Evolutionary conservation across 2,888 invertebrate genomes (phyloP), one percentile per base, ranked within the genome.

Genomic region (Amphipyra tragopoginis): DNA sequence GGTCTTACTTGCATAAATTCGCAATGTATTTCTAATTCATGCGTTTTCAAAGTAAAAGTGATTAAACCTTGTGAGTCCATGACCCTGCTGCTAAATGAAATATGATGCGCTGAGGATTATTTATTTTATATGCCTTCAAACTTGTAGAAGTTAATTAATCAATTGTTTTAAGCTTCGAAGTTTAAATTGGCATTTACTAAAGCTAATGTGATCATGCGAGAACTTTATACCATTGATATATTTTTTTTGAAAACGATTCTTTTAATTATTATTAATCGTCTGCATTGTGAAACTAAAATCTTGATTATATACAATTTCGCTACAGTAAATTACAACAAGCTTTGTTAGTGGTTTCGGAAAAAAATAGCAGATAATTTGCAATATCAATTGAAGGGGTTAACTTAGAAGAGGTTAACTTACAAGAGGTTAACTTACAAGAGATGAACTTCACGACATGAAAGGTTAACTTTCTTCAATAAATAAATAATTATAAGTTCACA

Each of bases 71-170:
- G 26, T 7, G 5, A 13, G 29, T 7, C n/a, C 29, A 40, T 43
- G 63, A 49, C 60, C 50, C 15, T 48, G 45, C 7, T 40, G 50
- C 48, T 47, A 55, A 69, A 65, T 72, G 57, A 65, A 60, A 72
- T 58, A 75, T 72, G 59, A 47, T 42, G 40, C 29, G 9, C 13
- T 6, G 8, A 48, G 9, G 4, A 11, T 40, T 49, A 54, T 56
- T 61, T 72, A 50, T 40, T 53, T 58, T 39, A 39, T 48, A 40
- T 42, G 50, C 15, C n/a, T 29, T 61, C 21, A 38, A 54, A 72
- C 53, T 56, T 48, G 13, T 51, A 43, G n/a, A n/a, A 50, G 36
- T 53, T 57, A 58, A 75, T 60, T 75, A 72, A 55, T 69, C 57
- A 72, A 69, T 60, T 63, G 45, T 55, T 60, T 39, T 51, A 62